phyloP scores from a whole-genome alignment of 2,888 invertebrate species.

The Mystacides longicornis region DNA sequence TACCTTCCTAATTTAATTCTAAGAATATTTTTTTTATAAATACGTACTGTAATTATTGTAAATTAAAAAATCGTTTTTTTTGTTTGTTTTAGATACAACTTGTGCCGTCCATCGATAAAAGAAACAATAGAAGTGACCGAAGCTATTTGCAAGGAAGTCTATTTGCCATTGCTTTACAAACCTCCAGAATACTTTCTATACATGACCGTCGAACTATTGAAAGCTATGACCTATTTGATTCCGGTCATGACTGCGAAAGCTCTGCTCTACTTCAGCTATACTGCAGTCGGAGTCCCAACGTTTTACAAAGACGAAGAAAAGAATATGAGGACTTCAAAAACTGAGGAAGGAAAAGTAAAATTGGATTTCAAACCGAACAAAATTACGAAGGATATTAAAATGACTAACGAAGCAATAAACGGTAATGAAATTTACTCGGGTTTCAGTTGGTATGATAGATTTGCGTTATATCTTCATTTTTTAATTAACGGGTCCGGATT shows the following conservation, averaged over 20 bases:
- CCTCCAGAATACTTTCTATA: conserved; percentile 56
- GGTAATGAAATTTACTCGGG: conserved; percentile 38
- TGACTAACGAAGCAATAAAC: conserved; percentile 12
- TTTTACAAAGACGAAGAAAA: conserved; percentile 27
- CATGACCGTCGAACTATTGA: conserved; percentile 56
- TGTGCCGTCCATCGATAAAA: conserved; percentile 55
- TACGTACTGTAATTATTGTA: too few species aligned
- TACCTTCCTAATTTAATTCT: too few species aligned
- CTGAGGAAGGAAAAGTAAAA: neutral
- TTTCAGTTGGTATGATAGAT: conserved; percentile 40
- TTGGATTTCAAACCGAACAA: conserved; percentile 6
- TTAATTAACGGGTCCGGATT: conserved; percentile 28
- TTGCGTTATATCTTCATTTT: conserved; percentile 32
- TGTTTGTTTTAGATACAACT: conserved; percentile 53
- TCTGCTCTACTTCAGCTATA: conserved; percentile 51
- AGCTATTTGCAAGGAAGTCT: conserved; percentile 51
- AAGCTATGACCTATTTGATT: conserved; percentile 63
- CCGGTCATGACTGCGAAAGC: conserved; percentile 53
- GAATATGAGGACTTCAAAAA: neutral
- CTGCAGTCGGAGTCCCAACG: conserved; percentile 50
- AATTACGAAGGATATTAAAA: conserved; percentile 7
- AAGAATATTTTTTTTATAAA: too few species aligned
- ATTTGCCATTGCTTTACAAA: conserved; percentile 52
- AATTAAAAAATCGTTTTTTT: neutral
- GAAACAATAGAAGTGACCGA: conserved; percentile 58